Percentiles rank a stretch among this genome's conserved stretches.
Conservation (phyloP, 2,888 invertebrate species). For the Dicyrtomina minuta region DNA sequence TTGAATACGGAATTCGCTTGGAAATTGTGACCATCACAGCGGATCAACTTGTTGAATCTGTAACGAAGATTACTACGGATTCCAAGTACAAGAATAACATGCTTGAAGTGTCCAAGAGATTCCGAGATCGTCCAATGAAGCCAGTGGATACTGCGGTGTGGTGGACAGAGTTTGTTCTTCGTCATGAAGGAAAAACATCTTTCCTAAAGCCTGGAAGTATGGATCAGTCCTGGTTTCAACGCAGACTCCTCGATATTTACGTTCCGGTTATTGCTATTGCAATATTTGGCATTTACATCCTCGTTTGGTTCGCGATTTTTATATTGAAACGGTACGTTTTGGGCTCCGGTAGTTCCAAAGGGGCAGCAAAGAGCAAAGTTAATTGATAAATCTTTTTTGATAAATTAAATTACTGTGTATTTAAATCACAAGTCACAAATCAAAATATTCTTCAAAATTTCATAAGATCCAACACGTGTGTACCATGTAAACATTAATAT, state of each 20-base stretch:
- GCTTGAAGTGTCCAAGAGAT: constrained; percentile 33
- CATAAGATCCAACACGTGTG: too few relatives aligned
- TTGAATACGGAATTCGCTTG: constrained; percentile 61
- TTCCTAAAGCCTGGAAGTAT: constrained; percentile 21
- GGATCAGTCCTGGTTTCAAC: constrained; percentile 6
- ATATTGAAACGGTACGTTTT: neutral
- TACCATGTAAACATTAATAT: too few relatives aligned
- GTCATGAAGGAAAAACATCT: constrained; percentile 30
- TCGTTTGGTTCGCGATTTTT: neutral
- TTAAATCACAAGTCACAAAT: too few relatives aligned
- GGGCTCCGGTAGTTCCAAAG: too few relatives aligned
- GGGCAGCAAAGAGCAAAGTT: too few relatives aligned
- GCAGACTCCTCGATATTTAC: constrained; percentile 22
- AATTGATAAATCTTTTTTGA: too few relatives aligned
- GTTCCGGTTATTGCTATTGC: neutral
- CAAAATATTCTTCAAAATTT: too few relatives aligned
- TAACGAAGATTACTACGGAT: constrained; percentile 9
- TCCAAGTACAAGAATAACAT: constrained; percentile 22
- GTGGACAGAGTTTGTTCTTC: constrained; percentile 43
- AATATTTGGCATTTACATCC: neutral
- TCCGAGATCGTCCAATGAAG: constrained; percentile 42
- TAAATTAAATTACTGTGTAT: too few relatives aligned
- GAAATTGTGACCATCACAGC: constrained; percentile 58
- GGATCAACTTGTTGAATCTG: constrained; percentile 21
- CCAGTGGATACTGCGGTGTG: constrained; percentile 38